phyloP scores from a whole-genome alignment of 2,888 invertebrate species.

The Blastobasis adustella region DNA sequence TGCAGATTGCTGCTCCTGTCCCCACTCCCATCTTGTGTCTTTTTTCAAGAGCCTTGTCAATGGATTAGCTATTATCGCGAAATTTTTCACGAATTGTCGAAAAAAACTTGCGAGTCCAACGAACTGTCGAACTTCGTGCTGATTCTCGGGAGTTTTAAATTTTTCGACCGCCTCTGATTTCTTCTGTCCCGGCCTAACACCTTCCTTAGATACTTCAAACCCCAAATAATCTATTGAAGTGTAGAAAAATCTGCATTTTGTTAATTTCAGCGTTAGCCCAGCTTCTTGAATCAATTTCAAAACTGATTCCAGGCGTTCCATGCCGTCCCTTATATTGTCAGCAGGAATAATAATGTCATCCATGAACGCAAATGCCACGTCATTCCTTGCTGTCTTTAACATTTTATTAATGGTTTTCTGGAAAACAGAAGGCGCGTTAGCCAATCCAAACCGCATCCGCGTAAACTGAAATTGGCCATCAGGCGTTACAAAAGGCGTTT shows the following conservation, averaged over 20 bases:
- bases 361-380: conserved; percentile 6
- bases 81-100: too few species aligned
- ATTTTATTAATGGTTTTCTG: conserved; percentile 6
- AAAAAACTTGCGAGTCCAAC: too few species aligned
- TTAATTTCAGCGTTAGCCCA: conserved; percentile 14
- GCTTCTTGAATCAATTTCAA: conserved; percentile 9
- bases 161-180: conserved; percentile 17
- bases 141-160: conserved; percentile 9
- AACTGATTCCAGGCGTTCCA: conserved; percentile 8
- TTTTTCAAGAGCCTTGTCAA: conserved; percentile 15
- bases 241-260: conserved; percentile 17
- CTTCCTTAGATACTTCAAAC: conserved; percentile 13
- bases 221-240: conserved; percentile 18
- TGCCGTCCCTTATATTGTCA: conserved; percentile 1
- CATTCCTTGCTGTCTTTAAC: conserved; percentile 1
- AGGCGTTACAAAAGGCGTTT: conserved; percentile 6
- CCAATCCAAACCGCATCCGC: conserved; percentile 9
- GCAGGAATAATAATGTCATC: conserved; percentile 10
- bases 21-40: conserved; percentile 13
- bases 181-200: conserved; percentile 14
- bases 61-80: conserved; percentile 16
- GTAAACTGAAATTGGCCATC: conserved; percentile 8
- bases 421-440: conserved; percentile 9
- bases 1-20: conserved; percentile 6
- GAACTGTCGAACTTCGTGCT: conserved; percentile 23